Percentiles rank a stretch among this genome's conserved stretches.
Evolutionary conservation across 2,113 vertebrate genomes (phyloP).

Genomic region (Chaenocephalus aceratus): DNA sequence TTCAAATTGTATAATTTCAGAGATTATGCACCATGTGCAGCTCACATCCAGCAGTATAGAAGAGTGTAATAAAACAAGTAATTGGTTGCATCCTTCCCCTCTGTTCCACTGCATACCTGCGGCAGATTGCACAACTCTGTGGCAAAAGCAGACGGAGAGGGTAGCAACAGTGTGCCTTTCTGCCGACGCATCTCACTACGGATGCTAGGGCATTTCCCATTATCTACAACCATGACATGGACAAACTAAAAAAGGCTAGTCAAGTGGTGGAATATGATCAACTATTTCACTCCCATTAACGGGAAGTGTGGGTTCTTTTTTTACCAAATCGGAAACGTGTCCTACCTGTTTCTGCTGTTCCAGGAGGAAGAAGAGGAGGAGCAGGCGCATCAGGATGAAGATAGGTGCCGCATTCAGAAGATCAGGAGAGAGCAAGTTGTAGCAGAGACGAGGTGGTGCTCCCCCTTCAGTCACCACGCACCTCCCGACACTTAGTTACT

Average conservation of each 20-base stretch:
- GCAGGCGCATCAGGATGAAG: slow-evolving; percentile 57
- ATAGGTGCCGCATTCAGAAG: slow-evolving; percentile 47
- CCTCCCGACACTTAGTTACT: slow-evolving; percentile 22
- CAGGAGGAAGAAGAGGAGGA: slow-evolving; percentile 35
- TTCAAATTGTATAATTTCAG: neutral
- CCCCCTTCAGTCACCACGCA: slow-evolving; percentile 49
- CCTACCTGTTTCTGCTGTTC: slow-evolving; percentile 68
- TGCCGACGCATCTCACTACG: slow-evolving; percentile 43
- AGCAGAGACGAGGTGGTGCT: slow-evolving; percentile 15
- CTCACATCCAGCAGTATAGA: neutral
- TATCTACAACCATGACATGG: slow-evolving; percentile 25
- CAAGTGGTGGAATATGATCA: neutral
- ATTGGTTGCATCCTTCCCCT: slow-evolving; percentile 5
- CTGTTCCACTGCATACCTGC: slow-evolving; percentile 54
- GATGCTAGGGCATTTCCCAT: slow-evolving; percentile 55
- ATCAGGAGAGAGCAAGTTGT: slow-evolving; percentile 23
- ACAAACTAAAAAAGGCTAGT: neutral
- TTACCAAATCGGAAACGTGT: slow-evolving; percentile 28
- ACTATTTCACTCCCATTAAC: neutral
- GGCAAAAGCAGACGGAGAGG: slow-evolving; percentile 37
- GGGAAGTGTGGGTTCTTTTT: slow-evolving; percentile 21
- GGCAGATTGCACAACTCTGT: slow-evolving; percentile 52
- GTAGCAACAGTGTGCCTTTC: slow-evolving; percentile 64
- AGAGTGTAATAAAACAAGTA: neutral
- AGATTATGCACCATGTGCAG: neutral